Conservation (phyloP, 2,888 invertebrate species). For the Corythucha ciliata region DNA sequence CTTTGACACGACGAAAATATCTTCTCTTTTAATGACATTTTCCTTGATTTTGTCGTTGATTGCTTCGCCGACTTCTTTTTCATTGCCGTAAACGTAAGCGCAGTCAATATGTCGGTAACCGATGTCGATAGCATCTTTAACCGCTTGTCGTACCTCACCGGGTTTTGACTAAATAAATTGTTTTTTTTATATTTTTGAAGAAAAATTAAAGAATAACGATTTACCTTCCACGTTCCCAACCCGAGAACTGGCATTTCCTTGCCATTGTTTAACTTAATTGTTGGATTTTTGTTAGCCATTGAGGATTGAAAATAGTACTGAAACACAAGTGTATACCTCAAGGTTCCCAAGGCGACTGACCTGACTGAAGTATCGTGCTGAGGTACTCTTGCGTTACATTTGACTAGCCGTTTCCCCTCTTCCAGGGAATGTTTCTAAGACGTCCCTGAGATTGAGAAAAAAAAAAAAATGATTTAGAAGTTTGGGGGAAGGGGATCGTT, state of each 20-base stretch:
- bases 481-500: too few relatives aligned
- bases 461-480: too few relatives aligned
- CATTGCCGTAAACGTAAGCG: conserved; percentile 59
- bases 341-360: too few relatives aligned
- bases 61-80: conserved; percentile 59
- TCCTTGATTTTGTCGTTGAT: conserved; percentile 53
- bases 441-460: too few relatives aligned
- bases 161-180: conserved; percentile 50
- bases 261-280: conserved; percentile 41
- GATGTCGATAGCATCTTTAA: conserved; percentile 61
- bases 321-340: too few relatives aligned
- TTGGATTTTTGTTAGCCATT: conserved; percentile 34
- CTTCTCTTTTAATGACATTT: conserved; percentile 57
- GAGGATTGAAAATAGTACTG: too few relatives aligned
- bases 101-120: conserved; percentile 73
- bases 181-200: neutral
- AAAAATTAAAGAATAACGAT: conserved; percentile 16
- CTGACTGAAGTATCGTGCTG: too few relatives aligned
- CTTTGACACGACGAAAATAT: conserved; percentile 62
- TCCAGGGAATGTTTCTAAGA: too few relatives aligned
- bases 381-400: too few relatives aligned
- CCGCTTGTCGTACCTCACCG: conserved; percentile 54
- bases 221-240: conserved; percentile 43
- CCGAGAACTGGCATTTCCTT: conserved; percentile 41
- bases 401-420: too few relatives aligned